Percentiles rank a stretch among this genome's conserved stretches.
phyloP scores from a whole-genome alignment of 2,113 vertebrate genomes.

The Sander vitreus region DNA sequence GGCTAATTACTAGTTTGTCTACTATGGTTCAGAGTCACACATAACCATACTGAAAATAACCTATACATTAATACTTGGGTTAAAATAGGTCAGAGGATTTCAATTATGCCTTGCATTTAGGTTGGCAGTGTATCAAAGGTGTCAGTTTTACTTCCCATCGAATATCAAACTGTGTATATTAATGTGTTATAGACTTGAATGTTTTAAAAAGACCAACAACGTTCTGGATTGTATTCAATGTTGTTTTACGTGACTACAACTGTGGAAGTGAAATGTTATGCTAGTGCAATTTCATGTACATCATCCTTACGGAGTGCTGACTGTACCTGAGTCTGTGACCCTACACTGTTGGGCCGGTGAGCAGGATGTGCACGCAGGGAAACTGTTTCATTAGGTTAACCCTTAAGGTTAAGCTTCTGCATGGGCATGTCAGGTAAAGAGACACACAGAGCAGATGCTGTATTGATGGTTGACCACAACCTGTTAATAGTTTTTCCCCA shows the following conservation, averaged over 20 bases:
- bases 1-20: slow-evolving; percentile 65
- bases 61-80: background rate
- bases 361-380: background rate
- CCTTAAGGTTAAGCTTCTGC: slow-evolving; percentile 43
- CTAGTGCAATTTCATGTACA: background rate
- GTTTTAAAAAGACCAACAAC: background rate
- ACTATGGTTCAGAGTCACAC: slow-evolving; percentile 30
- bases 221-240: background rate
- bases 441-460: slow-evolving; percentile 26
- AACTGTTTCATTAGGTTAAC: slow-evolving; percentile 48
- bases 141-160: background rate
- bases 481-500: slow-evolving; percentile 13
- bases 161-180: background rate
- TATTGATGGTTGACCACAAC: slow-evolving; percentile 29
- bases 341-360: background rate
- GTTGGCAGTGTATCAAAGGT: background rate
- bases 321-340: background rate
- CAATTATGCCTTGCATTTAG: background rate
- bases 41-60: slow-evolving; percentile 13
- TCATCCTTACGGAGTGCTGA: no score
- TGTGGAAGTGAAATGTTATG: background rate
- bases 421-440: slow-evolving; percentile 27
- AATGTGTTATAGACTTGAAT: background rate
- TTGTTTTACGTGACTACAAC: background rate
- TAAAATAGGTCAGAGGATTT: background rate